Conservation (phyloP, 2,113 vertebrate species). For the Hepsetus odoe region DNA sequence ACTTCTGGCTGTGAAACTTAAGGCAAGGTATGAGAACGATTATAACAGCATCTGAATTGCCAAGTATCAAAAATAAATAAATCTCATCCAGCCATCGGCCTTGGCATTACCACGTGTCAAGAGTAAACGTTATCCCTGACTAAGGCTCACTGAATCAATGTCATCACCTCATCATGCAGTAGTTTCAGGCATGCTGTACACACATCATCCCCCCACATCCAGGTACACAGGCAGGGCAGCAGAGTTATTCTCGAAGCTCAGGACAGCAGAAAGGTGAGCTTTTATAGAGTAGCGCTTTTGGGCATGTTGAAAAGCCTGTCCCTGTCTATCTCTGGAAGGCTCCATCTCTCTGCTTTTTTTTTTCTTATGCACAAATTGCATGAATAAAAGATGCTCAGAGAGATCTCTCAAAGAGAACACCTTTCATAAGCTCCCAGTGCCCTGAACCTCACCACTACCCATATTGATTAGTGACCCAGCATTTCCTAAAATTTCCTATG, state of each 20-base stretch:
- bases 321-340: not conserved
- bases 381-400: constrained; percentile 42
- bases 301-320: no score
- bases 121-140: not conserved
- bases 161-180: not conserved
- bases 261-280: not conserved
- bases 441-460: not conserved
- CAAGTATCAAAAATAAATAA: not conserved
- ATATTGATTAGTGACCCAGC: not conserved
- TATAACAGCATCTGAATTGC: not conserved
- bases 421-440: not conserved
- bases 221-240: not conserved
- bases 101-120: not conserved
- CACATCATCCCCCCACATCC: not conserved
- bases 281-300: not conserved
- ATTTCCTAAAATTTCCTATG: not conserved
- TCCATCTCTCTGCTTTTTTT: not conserved
- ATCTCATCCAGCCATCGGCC: not conserved
- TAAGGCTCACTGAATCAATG: not conserved
- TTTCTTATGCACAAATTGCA: constrained; percentile 10
- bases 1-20: no score
- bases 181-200: not conserved
- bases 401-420: not conserved
- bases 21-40: no score
- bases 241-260: not conserved